Evolutionary conservation across 2,888 invertebrate species (phyloP), one percentile per base, ranked within the genome.

Genomic region (Panopea generosa): DNA sequence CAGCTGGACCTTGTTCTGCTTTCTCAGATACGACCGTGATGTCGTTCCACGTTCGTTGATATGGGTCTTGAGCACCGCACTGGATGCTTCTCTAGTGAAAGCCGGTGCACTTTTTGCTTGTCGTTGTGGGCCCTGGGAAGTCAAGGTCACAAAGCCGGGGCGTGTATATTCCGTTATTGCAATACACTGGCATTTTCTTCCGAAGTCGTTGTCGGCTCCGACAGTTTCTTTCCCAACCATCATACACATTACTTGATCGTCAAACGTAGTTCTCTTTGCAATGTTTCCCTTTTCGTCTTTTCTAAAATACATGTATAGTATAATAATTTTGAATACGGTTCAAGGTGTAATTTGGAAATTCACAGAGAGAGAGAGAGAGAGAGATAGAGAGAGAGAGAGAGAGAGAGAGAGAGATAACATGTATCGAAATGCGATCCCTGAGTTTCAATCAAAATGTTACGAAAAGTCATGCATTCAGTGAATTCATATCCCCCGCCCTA

Each of bases 141-240:
- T 65, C 9, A 81, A 56, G 45, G 60, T 71, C 2, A 77, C 56
- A 43, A 61, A 81, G 2, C 81, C 81, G n/a, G 81, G 81, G 2
- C 68, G 53, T 7, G 77, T 81, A 7, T 24, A 53, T 1, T 43
- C 20, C 9, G 38, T 40, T 43, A 74, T 60, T 22, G 73, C 69
- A n/a, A 81, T 49, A 26, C 74, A 75, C 33, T 69, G 59, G 16
- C 69, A 69, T 24, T 67, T 56, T 11, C 62, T 60, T 16, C 43
- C 26, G 9, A 61, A 70, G 2, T 65, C 68, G 40, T 63, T 49
- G 38, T 74, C 77, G 9, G 68, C 72, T 26, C 81, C 81, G 1
- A 69, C 77, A 16, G 49, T 65, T 56, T 81, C 81, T 24, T 71
- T 67, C n/a, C 69, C 81, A 18, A 81, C 77, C 81, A 81, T 68